A percentile compares a stretch with the other conserved stretches of the same genome.
phyloP scores from a whole-genome alignment of 2,888 invertebrate species.

The Acanthosepion pharaonis region DNA sequence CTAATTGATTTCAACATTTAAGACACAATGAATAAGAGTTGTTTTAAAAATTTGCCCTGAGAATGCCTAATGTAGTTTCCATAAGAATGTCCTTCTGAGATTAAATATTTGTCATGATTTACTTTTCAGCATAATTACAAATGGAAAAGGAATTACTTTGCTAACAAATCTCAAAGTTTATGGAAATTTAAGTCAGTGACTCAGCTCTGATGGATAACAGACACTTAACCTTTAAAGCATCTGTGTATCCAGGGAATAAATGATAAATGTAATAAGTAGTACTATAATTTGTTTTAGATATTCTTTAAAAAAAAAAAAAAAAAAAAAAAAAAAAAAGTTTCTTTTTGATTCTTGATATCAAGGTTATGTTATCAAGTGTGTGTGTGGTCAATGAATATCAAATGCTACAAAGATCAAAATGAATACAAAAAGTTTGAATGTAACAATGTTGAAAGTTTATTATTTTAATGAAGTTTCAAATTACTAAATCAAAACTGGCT shows the following conservation, averaged over 20 bases:
- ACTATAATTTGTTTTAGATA: too few relatives aligned
- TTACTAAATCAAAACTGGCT: too few relatives aligned
- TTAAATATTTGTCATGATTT: background rate
- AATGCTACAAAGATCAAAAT: too few relatives aligned
- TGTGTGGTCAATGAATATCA: too few relatives aligned
- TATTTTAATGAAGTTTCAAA: too few relatives aligned
- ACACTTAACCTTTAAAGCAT: background rate
- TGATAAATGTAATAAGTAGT: too few relatives aligned
- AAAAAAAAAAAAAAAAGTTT: too few relatives aligned
- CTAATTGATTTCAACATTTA: background rate
- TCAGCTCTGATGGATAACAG: background rate
- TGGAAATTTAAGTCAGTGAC: background rate
- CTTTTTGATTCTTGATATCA: too few relatives aligned
- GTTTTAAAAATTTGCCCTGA: background rate
- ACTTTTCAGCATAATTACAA: background rate
- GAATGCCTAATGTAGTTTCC: conserved; percentile 1
- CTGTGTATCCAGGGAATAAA: background rate
- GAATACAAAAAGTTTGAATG: too few relatives aligned
- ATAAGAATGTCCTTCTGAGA: background rate
- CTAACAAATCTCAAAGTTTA: background rate
- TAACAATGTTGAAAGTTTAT: too few relatives aligned
- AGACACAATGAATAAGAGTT: background rate
- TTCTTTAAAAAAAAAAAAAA: too few relatives aligned
- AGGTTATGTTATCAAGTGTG: too few relatives aligned
- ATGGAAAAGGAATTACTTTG: background rate